Percentiles rank a stretch among this genome's conserved stretches.
phyloP scores from a whole-genome alignment of 2,113 vertebrate genomes.

The Pelmatolapia mariae region DNA sequence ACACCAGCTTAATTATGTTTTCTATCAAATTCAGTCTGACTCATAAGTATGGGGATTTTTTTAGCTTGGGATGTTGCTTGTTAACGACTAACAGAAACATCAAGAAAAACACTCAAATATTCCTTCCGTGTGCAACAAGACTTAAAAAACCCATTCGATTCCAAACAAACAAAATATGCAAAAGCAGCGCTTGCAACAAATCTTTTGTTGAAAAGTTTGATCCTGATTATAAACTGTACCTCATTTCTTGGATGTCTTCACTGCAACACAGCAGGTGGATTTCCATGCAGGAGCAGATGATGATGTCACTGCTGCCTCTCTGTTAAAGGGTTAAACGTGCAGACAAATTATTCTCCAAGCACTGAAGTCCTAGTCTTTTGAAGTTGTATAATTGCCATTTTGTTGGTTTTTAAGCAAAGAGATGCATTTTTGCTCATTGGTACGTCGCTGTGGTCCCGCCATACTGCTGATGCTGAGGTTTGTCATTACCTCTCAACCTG shows the following conservation, averaged over 20 bases:
- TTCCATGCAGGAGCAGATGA: background rate
- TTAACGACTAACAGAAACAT: background rate
- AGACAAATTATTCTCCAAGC: background rate
- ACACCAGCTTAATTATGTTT: background rate
- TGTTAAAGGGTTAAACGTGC: background rate
- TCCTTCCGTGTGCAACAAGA: background rate
- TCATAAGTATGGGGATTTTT: background rate
- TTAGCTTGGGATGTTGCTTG: background rate
- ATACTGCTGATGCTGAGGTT: background rate
- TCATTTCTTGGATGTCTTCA: background rate
- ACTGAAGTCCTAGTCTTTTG: background rate
- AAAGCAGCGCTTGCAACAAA: background rate
- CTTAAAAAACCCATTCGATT: fast-evolving
- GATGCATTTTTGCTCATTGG: background rate
- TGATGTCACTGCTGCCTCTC: background rate
- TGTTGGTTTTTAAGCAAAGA: background rate
- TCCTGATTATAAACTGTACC: background rate
- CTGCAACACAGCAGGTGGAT: background rate
- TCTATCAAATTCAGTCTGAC: background rate
- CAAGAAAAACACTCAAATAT: background rate
- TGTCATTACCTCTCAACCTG: background rate
- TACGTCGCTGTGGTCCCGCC: background rate
- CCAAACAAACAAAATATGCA: background rate
- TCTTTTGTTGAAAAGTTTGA: background rate
- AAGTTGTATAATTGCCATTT: background rate